Percentiles rank a stretch among this genome's conserved stretches.
Evolutionary conservation across 2,888 invertebrate species (phyloP).

Genomic region (Flabesymbios commensalis): DNA sequence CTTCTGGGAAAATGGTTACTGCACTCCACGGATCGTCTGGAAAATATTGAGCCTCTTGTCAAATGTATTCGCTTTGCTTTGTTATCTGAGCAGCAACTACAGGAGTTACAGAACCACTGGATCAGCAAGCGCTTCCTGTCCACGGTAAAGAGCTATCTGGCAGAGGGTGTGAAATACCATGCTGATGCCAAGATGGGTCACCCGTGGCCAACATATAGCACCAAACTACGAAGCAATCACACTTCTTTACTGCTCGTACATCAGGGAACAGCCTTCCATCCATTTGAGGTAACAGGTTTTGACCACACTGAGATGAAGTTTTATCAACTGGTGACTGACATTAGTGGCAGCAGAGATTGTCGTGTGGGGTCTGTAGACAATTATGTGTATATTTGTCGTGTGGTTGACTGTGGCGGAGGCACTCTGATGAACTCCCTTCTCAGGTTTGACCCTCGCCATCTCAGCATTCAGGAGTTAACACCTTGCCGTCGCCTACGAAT

Average conservation of each 20-base stretch:
- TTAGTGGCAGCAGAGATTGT: conserved; percentile 56
- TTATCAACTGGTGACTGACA: conserved; percentile 53
- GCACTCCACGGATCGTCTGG: conserved; percentile 38
- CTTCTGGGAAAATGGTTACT: conserved; percentile 52
- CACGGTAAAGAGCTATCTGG: conserved; percentile 10
- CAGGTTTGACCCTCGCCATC: conserved; percentile 58
- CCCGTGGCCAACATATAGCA: conserved; percentile 14
- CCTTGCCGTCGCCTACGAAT: conserved; percentile 53
- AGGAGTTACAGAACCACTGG: conserved; percentile 15
- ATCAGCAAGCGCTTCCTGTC: conserved; percentile 19
- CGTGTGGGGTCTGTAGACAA: conserved; percentile 54
- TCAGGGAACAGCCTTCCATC: conserved; percentile 53
- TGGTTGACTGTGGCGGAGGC: conserved; percentile 60
- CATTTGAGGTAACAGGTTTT: conserved; percentile 58
- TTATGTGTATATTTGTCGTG: conserved; percentile 56
- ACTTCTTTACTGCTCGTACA: conserved; percentile 45
- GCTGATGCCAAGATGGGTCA: conserved; percentile 27
- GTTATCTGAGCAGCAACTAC: conserved; percentile 44
- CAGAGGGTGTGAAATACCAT: conserved; percentile 30
- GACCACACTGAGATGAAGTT: conserved; percentile 45
- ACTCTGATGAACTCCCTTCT: conserved; percentile 56
- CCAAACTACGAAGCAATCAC: conserved; percentile 15
- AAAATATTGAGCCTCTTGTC: conserved; percentile 41
- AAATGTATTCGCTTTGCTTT: conserved; percentile 52
- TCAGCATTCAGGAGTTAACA: conserved; percentile 51